Conservation (phyloP, 2,113 vertebrate species). For the Strix aluco region DNA sequence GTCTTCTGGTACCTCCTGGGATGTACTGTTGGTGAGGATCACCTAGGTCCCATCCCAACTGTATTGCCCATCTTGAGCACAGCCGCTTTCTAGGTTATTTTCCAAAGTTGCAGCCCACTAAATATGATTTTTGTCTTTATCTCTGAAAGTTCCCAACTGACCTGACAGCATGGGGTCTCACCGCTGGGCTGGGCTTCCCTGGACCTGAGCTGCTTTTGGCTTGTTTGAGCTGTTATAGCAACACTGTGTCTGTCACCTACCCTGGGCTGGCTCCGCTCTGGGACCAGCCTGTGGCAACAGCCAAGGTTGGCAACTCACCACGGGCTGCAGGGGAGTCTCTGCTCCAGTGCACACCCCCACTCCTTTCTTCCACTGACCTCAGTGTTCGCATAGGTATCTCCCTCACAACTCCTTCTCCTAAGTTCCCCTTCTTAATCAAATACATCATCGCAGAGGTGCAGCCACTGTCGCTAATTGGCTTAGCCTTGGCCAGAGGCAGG, state of each 20-base stretch:
- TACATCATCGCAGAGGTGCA: too few relatives aligned
- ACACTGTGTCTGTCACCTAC: background rate
- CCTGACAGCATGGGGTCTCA: accelerated
- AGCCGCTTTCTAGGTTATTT: background rate
- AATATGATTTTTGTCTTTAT: accelerated
- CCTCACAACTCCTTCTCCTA: too few relatives aligned
- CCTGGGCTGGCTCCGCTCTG: background rate
- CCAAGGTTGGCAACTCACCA: background rate
- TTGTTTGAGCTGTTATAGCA: background rate
- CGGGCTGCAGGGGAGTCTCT: too few relatives aligned
- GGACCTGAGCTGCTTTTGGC: background rate
- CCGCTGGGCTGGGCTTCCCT: background rate
- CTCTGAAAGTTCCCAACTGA: background rate
- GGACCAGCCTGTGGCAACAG: background rate
- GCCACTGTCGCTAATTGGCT: too few relatives aligned
- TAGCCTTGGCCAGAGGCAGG: too few relatives aligned
- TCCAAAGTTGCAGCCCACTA: background rate
- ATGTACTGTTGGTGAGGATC: background rate
- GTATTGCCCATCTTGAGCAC: background rate
- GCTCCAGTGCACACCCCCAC: too few relatives aligned
- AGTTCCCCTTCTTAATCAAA: too few relatives aligned
- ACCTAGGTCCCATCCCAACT: background rate
- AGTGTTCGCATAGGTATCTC: too few relatives aligned
- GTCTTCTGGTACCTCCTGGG: background rate
- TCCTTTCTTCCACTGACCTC: too few relatives aligned